These are phyloP conservation scores for Erpobdella octoculata DNA, from an alignment of 2,888 invertebrate genomes.

Conservation along the genomic window DNA sequence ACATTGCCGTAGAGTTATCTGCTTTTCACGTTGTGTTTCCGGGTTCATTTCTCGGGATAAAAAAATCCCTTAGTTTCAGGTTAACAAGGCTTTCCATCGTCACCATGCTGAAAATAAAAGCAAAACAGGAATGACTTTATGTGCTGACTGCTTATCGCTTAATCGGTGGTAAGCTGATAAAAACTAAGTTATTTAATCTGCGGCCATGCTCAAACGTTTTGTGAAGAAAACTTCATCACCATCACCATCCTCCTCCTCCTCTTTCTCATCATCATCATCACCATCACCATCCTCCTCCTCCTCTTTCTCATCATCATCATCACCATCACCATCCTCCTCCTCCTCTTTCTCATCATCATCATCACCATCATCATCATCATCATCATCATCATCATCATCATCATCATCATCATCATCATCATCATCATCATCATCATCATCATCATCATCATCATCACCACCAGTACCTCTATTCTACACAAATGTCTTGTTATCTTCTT, in stretches of 20 bases:
- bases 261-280: neutral
- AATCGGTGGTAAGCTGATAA: too few species aligned
- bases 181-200: too few species aligned
- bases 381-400: slow-evolving; percentile 7
- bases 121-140: too few species aligned
- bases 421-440: neutral
- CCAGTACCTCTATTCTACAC: too few species aligned
- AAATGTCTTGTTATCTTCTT: too few species aligned
- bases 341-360: neutral
- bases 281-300: neutral
- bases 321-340: neutral
- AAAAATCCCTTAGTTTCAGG: neutral
- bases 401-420: neutral
- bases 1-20: too few species aligned
- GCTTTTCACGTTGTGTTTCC: too few species aligned
- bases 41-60: too few species aligned
- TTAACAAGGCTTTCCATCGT: neutral
- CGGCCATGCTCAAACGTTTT: too few species aligned
- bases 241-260: neutral
- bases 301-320: neutral
- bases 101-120: too few species aligned
- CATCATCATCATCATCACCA: neutral
- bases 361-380: neutral
- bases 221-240: too few species aligned
- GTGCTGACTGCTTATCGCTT: too few species aligned